Evolutionary conservation across 2,888 invertebrate genomes (phyloP).

Genomic region (Microctonus brassicae): DNA sequence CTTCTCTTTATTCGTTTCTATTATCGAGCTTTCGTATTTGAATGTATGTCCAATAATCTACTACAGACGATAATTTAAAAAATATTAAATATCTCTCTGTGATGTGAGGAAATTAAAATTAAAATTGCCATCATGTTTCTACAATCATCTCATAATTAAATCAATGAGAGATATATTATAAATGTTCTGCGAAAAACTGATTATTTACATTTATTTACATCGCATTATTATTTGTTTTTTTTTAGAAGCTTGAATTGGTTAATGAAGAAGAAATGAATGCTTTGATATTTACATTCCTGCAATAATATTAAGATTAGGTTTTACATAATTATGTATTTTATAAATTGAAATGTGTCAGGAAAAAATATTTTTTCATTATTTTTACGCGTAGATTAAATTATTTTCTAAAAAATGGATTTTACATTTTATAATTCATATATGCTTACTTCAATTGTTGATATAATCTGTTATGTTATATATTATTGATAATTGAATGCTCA

Average conservation of each 20-base stretch:
- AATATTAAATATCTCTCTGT: neutral
- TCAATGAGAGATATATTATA: neutral
- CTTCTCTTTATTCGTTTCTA: neutral
- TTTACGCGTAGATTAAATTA: neutral
- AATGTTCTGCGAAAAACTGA: neutral
- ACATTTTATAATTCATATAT: no score
- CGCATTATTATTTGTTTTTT: neutral
- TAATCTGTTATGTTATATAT: neutral
- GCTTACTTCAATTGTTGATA: neutral
- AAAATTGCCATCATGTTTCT: neutral
- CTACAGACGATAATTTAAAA: neutral
- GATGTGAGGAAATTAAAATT: neutral
- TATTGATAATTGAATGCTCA: neutral
- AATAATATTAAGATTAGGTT: neutral
- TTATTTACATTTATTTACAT: neutral
- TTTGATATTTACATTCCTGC: constrained; percentile 1
- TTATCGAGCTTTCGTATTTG: neutral
- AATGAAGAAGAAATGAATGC: neutral
- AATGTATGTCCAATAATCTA: neutral
- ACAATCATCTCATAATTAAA: neutral
- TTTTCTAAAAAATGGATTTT: neutral
- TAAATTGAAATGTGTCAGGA: neutral
- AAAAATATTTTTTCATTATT: neutral
- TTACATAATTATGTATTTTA: neutral
- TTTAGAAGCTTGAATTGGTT: neutral